A percentile compares a stretch with the other conserved stretches of the same genome.
phyloP scores from a whole-genome alignment of 2,888 invertebrate genomes.

The Criorhina ranunculi region DNA sequence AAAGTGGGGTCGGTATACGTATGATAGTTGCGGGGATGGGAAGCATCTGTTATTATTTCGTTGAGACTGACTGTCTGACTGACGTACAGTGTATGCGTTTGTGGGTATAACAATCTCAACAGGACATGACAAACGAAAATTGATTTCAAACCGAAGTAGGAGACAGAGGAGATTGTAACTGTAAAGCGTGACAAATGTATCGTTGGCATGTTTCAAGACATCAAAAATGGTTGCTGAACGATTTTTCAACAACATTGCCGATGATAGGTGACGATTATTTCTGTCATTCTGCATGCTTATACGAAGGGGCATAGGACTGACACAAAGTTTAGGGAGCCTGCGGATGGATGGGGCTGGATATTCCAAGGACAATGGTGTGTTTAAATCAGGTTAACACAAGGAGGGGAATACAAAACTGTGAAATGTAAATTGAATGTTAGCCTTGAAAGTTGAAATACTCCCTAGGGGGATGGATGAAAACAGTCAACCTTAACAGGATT shows the following conservation, averaged over 20 bases:
- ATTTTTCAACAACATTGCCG: slow-evolving; percentile 51
- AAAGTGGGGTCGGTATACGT: neutral
- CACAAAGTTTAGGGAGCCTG: neutral
- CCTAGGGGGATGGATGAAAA: no score
- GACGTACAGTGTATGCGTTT: neutral
- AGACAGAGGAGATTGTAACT: neutral
- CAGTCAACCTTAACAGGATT: slow-evolving; percentile 16
- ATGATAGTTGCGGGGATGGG: neutral
- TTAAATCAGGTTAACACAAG: slow-evolving; percentile 23
- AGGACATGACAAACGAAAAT: slow-evolving; percentile 62
- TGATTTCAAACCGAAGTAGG: slow-evolving; percentile 5
- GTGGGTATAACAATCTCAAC: slow-evolving; percentile 28
- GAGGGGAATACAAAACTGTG: neutral
- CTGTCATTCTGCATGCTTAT: slow-evolving; percentile 46
- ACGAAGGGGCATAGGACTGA: no score
- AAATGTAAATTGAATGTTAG: slow-evolving; percentile 58
- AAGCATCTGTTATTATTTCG: slow-evolving; percentile 55
- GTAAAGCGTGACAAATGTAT: slow-evolving; percentile 38
- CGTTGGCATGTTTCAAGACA: slow-evolving; percentile 23
- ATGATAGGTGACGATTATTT: slow-evolving; percentile 56
- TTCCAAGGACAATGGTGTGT: slow-evolving; percentile 39
- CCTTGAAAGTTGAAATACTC: slow-evolving; percentile 13
- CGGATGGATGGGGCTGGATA: neutral
- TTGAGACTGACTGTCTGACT: slow-evolving; percentile 29
- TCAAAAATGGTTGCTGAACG: slow-evolving; percentile 46